A percentile compares a stretch with the other conserved stretches of the same genome.
Evolutionary conservation across 92 coral and sea anemone species (phyloP).

Genomic region (Zoanthus sansibaricus): DNA sequence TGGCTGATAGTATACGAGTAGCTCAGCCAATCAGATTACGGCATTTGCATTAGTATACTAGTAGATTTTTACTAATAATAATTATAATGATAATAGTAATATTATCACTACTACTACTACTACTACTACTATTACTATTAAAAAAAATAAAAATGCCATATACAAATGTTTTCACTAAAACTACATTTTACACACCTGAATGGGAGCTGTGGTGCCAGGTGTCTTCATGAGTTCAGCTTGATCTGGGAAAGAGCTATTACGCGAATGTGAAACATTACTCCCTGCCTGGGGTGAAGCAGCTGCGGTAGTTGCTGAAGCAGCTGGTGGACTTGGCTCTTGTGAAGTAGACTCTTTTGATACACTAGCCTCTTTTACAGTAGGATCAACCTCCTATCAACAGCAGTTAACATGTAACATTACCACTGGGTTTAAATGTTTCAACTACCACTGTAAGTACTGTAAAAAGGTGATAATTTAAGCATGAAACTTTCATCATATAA

Average conservation of each 20-base stretch:
- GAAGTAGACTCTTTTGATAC: slow-evolving; percentile 54
- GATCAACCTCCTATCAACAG: slow-evolving; percentile 45
- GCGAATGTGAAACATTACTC: slow-evolving; percentile 39
- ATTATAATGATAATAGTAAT: too few relatives aligned
- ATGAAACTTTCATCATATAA: too few relatives aligned
- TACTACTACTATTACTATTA: too few relatives aligned
- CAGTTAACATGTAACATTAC: neutral
- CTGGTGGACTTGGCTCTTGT: slow-evolving; percentile 47
- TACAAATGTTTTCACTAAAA: too few relatives aligned
- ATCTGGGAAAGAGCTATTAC: slow-evolving; percentile 69
- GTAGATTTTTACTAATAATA: too few relatives aligned
- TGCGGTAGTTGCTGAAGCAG: slow-evolving; percentile 12
- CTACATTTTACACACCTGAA: slow-evolving; percentile 11
- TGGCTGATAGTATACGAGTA: too few relatives aligned
- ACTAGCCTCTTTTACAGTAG: slow-evolving; percentile 27
- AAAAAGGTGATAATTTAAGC: too few relatives aligned
- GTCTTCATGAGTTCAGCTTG: slow-evolving; percentile 21
- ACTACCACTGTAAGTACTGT: too few relatives aligned
- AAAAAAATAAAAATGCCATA: too few relatives aligned
- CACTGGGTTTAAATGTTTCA: neutral
- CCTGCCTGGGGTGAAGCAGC: neutral
- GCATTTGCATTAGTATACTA: too few relatives aligned
- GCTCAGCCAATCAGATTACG: too few relatives aligned
- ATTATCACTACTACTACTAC: too few relatives aligned
- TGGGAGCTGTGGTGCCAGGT: slow-evolving; percentile 9